Percentiles rank a stretch among this genome's conserved stretches.
phyloP scores from a whole-genome alignment of 2,113 vertebrate species.

The Perccottus glenii region DNA sequence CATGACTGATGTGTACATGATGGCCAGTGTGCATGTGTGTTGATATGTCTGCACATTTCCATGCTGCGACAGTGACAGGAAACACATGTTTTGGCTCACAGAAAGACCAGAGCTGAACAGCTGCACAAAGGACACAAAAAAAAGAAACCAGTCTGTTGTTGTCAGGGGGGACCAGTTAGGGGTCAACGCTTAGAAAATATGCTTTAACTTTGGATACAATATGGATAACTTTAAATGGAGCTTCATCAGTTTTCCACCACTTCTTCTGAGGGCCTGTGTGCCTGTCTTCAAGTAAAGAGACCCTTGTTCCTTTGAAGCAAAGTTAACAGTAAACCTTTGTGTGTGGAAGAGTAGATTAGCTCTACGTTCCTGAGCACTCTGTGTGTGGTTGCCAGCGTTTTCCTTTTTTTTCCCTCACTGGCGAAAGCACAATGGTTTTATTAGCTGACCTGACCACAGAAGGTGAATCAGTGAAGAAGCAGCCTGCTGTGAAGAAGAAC shows the following conservation, averaged over 20 bases:
- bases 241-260: background rate
- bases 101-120: constrained; percentile 36
- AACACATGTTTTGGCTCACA: constrained; percentile 75
- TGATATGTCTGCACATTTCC: constrained; percentile 51
- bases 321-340: constrained; percentile 29
- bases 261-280: constrained; percentile 41
- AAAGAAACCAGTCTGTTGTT: constrained; percentile 48
- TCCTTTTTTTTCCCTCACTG: constrained; percentile 27
- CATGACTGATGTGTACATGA: constrained; percentile 39
- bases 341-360: constrained; percentile 34
- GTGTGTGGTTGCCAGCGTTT: constrained; percentile 26
- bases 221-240: constrained; percentile 22
- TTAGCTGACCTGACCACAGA: constrained; percentile 50
- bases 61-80: constrained; percentile 53
- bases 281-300: constrained; percentile 27
- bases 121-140: constrained; percentile 71
- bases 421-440: constrained; percentile 45
- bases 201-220: constrained; percentile 31
- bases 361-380: constrained; percentile 57
- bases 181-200: background rate
- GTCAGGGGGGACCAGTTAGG: constrained; percentile 43
- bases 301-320: constrained; percentile 38
- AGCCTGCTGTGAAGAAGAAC: background rate
- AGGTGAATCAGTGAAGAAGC: constrained; percentile 58
- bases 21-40: constrained; percentile 14